Evolutionary conservation across 1,140 invertebrate genomes (phyloP), one percentile per base, ranked within the genome.

Genomic region (Hyposmocoma kahamanoa): DNA sequence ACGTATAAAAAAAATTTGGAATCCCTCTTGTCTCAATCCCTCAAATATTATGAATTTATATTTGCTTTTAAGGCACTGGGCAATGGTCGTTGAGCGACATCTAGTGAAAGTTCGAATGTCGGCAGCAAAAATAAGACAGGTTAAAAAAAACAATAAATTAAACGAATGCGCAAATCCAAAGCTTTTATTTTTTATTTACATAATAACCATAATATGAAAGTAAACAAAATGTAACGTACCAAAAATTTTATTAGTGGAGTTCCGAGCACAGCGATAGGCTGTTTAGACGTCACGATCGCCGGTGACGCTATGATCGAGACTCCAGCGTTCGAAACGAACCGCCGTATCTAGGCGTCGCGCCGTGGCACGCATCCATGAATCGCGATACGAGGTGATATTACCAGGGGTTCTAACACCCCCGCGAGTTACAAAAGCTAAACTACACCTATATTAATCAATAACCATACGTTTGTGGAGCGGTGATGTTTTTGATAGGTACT

Each of bases 161-260:
- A 77, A 74, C 47, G 59, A 59, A 62, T 47, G 52, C 60, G 72
- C 78, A 82, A 84, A 82, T 84, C 78, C 80, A 84, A 84, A 84
- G 80, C 80, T 82, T 84, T 38, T 81, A 80, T 76, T 80, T 79
- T 73, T 79, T 82, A 84, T 84, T 82, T 84, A 84, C 80, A 75
- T 74, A 72, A 75, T 74, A 72, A 74, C 71, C 56, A 62, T 80
- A 80, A 81, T 84, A 84, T 81, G 77, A 81, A 84, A 84, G 76
- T 84, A 80, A 84, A 80, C 78, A 84, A 82, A 81, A 77, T 75
- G 66, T 80, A 84, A 80, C 72, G 67, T 80, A 80, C 71, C 69
- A 76, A 80, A 78, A 55, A 74, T 64, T 71, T 67, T 78, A 74
- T 78, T 79, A n/a, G n/a, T n/a, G n/a, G n/a, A n/a, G n/a, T n/a